Evolutionary conservation across 1,140 invertebrate species (phyloP).

Genomic region (Cotesia vestalis): DNA sequence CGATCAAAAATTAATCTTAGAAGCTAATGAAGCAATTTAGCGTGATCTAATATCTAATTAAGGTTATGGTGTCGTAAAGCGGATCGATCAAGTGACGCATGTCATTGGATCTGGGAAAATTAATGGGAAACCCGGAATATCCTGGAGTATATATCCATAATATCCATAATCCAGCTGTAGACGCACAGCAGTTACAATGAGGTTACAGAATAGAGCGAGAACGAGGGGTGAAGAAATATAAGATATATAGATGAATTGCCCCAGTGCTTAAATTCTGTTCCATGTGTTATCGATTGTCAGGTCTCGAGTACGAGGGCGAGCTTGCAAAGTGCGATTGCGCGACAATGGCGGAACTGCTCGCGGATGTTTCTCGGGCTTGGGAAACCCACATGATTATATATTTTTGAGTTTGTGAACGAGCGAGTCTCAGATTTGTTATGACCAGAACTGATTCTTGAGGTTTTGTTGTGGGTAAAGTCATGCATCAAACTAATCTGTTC

Average conservation of each 20-base stretch:
- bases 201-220: not conserved
- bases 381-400: not conserved
- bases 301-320: slow-evolving; percentile 20
- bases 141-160: not conserved
- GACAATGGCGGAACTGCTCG: slow-evolving; percentile 2
- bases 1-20: not conserved
- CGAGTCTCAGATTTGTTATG: not conserved
- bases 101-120: slow-evolving; percentile 7
- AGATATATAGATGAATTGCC: not conserved
- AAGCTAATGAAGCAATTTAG: not conserved
- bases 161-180: not conserved
- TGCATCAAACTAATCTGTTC: too few species aligned
- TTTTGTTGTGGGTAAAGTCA: too few species aligned
- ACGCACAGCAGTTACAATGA: not conserved
- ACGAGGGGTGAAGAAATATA: not conserved
- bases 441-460: too few species aligned
- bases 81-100: slow-evolving; percentile 28
- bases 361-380: not conserved
- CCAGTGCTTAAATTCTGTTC: slow-evolving; percentile 41
- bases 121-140: not conserved
- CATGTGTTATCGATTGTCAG: slow-evolving; percentile 47
- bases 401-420: slow-evolving; percentile 10
- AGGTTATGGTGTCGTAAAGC: not conserved
- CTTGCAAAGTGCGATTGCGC: slow-evolving; percentile 44
- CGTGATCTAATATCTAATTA: not conserved